Evolutionary conservation across 2,113 vertebrate genomes (phyloP).

Genomic region (Scortum barcoo): DNA sequence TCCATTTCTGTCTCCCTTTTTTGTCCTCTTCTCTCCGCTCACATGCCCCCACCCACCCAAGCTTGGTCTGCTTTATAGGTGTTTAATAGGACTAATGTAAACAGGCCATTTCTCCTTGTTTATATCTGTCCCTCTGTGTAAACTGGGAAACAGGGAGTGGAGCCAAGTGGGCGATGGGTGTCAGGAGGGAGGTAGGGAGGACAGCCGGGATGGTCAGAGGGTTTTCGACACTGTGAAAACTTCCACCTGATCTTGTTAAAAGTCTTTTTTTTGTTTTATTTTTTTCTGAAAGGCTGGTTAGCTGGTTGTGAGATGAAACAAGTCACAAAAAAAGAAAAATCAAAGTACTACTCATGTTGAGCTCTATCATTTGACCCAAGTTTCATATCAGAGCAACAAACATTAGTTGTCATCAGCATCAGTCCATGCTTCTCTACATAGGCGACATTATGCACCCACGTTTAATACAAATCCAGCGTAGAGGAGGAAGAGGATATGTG

Average conservation of each 20-base stretch:
- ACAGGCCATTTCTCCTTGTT: conserved; percentile 66
- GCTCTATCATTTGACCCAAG: background rate
- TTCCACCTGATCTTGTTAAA: background rate
- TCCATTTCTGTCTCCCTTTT: conserved; percentile 26
- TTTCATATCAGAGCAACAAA: background rate
- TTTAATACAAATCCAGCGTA: background rate
- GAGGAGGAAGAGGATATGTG: background rate
- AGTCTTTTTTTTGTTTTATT: background rate
- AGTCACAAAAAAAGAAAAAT: background rate
- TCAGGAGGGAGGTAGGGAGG: conserved; percentile 2
- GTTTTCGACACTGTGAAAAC: conserved; percentile 15
- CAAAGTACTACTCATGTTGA: background rate
- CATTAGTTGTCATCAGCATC: background rate
- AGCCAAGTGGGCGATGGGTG: conserved; percentile 55
- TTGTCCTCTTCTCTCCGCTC: background rate
- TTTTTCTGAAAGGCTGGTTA: background rate
- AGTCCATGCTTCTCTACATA: background rate
- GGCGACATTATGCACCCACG: background rate
- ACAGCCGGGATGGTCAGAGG: conserved; percentile 9
- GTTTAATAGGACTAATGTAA: conserved; percentile 73
- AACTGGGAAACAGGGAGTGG: conserved; percentile 33
- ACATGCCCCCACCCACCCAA: background rate
- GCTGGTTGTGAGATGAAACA: background rate
- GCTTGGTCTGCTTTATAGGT: conserved; percentile 11
- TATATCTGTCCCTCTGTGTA: conserved; percentile 61